These are phyloP conservation scores for Drosophila aldrichi DNA, from an alignment of 2,888 invertebrate genomes.

Conservation along the genomic window DNA sequence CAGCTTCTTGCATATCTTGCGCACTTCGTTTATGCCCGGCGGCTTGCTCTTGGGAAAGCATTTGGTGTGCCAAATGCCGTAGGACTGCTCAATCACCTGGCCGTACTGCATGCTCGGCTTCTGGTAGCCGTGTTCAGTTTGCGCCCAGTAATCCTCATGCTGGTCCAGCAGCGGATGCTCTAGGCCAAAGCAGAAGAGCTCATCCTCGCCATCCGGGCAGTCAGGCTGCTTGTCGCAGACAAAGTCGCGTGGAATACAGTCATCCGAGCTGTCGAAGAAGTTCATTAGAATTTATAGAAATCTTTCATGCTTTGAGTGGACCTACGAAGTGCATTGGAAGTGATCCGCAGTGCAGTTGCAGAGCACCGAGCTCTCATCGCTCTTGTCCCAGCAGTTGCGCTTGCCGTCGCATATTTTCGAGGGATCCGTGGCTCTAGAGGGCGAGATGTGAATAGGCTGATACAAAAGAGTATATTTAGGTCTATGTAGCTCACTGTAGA, in stretches of 20 bases:
- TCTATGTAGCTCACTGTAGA: constrained; percentile 85
- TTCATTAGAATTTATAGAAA: background rate
- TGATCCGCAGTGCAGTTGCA: constrained; percentile 88
- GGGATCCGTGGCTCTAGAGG: constrained; percentile 87
- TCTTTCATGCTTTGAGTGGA: background rate
- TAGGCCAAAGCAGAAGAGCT: constrained; percentile 88
- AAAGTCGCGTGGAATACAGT: constrained; percentile 90
- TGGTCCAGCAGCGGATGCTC: constrained; percentile 77
- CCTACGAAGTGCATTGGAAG: constrained; percentile 87
- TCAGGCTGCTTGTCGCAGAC: constrained; percentile 91
- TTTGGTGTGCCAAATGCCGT: constrained; percentile 90
- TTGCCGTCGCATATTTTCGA: constrained; percentile 91
- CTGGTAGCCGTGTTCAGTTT: constrained; percentile 19
- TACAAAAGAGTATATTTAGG: background rate
- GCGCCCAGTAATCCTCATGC: constrained; percentile 22
- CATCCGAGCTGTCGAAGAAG: constrained; percentile 80
- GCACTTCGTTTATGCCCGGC: constrained; percentile 86
- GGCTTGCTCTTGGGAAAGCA: constrained; percentile 88
- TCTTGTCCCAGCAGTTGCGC: constrained; percentile 91
- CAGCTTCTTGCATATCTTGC: constrained; percentile 87
- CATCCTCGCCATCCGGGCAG: constrained; percentile 91
- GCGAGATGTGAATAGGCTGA: background rate
- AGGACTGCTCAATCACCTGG: constrained; percentile 88
- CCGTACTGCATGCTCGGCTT: constrained; percentile 86
- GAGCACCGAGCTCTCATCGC: constrained; percentile 89